These are phyloP conservation scores for Crenichthys baileyi DNA, from an alignment of 2,797 vertebrate species.

Conservation along the genomic window DNA sequence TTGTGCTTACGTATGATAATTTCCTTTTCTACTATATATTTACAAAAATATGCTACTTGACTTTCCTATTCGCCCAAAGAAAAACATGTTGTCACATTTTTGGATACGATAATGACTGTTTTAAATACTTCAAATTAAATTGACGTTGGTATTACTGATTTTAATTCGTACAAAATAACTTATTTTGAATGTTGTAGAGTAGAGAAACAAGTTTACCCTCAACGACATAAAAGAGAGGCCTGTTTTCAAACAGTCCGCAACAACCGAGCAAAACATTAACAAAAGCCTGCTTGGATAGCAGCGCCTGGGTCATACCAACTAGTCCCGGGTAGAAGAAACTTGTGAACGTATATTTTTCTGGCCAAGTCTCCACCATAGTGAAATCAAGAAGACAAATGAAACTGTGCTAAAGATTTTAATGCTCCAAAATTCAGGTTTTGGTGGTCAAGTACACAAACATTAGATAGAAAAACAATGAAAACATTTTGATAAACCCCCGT, in stretches of 20 bases:
- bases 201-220: neutral
- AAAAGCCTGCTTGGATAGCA: conserved; percentile 6
- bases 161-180: neutral
- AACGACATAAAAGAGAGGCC: neutral
- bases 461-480: neutral
- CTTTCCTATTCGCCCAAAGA: neutral
- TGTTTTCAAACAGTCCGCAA: neutral
- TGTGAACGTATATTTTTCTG: neutral
- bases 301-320: conserved; percentile 65
- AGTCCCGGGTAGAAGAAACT: neutral
- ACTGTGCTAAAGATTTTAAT: accelerated
- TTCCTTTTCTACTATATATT: neutral
- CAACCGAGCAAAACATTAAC: conserved; percentile 52
- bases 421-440: accelerated
- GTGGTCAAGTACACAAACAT: accelerated
- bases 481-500: neutral
- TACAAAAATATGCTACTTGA: neutral
- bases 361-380: neutral
- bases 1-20: neutral
- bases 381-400: accelerated
- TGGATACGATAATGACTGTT: neutral
- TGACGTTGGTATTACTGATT: neutral
- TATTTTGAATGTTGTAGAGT: neutral
- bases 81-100: neutral
- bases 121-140: neutral